Evolutionary conservation across 1,140 invertebrate species (phyloP).

Genomic region (Drosophila quadrilineata): DNA sequence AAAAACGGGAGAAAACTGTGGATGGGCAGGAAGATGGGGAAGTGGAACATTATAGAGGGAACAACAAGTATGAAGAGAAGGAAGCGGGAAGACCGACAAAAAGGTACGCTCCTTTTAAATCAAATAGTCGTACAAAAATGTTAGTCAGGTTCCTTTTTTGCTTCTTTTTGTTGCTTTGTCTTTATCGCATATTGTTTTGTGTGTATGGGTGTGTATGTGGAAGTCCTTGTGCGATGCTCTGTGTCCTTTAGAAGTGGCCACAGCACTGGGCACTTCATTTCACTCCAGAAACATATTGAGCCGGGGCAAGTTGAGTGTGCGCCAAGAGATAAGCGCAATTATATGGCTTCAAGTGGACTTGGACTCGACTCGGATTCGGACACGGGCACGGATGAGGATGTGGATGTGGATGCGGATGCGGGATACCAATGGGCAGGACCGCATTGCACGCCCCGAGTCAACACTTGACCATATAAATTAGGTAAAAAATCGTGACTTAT

Average conservation of each 20-base stretch:
- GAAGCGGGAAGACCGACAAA: constrained; percentile 19
- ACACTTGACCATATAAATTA: constrained; percentile 62
- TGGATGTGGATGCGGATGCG: too few species aligned
- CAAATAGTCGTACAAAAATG: constrained; percentile 61
- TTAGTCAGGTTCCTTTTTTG: constrained; percentile 41
- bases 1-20: constrained; percentile 8
- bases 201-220: too few species aligned
- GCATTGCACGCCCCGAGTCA: neutral
- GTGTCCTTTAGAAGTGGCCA: constrained; percentile 31
- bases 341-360: constrained; percentile 65
- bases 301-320: constrained; percentile 71
- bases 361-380: constrained; percentile 26
- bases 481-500: constrained; percentile 67
- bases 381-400: neutral
- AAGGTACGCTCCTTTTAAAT: constrained; percentile 72
- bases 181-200: too few species aligned
- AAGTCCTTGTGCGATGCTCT: neutral
- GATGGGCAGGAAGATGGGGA: constrained; percentile 25
- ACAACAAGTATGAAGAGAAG: constrained; percentile 20
- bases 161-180: constrained; percentile 7
- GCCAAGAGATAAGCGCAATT: constrained; percentile 77
- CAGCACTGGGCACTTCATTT: constrained; percentile 29
- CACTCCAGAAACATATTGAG: constrained; percentile 75
- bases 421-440: too few species aligned
- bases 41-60: constrained; percentile 37